Evolutionary conservation across 1,140 invertebrate species (phyloP), one percentile per base, ranked within the genome.

Genomic region (Coptotermes formosanus): DNA sequence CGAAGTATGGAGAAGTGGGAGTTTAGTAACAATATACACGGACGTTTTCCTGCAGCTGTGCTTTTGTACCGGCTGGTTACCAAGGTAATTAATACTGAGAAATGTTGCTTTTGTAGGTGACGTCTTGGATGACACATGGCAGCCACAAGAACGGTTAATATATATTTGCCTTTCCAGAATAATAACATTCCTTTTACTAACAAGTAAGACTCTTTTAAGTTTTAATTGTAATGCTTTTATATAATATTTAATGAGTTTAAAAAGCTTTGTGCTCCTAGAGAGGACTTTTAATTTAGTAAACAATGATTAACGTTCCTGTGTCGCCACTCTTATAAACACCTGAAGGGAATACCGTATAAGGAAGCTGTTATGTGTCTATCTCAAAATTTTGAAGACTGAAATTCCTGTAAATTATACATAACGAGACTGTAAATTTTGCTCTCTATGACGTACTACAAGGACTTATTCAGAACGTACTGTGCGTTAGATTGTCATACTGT

Each of bases 31-130:
- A 75, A n/a, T 64, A 16, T n/a, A 75, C 30, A 30, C 64, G 30
- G 64, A 75, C 64, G n/a, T 30, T 75, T 30, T 16, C 16, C 64
- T 30, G 64, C 64, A 75, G 64, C 64, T 75, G 64, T 75, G 64
- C 25, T 75, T 25, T 14, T 75, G 64, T 75, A 75, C 64, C 25
- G 64, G 64, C 25, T 75, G 64, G 64, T 75, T 75, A 30, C 64
- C 64, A 75, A n/a, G n/a, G 64, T 75, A 75, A 75, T 75, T 75
- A 75, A 75, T 75, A 75, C 64, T 75, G 64, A 30, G 64, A 75
- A n/a, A 75, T 30, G 59, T 30, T 75, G 4, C n/a, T 75, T 75
- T n/a, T n/a, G 25, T 75, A 30, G 64, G 25, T 75, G 64, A 75
- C 64, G n/a, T 75, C 25, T 75, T 16, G 64, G 64, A 75, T 75